phyloP scores from a whole-genome alignment of 2,113 vertebrate species.

The Brevimyrus niger region DNA sequence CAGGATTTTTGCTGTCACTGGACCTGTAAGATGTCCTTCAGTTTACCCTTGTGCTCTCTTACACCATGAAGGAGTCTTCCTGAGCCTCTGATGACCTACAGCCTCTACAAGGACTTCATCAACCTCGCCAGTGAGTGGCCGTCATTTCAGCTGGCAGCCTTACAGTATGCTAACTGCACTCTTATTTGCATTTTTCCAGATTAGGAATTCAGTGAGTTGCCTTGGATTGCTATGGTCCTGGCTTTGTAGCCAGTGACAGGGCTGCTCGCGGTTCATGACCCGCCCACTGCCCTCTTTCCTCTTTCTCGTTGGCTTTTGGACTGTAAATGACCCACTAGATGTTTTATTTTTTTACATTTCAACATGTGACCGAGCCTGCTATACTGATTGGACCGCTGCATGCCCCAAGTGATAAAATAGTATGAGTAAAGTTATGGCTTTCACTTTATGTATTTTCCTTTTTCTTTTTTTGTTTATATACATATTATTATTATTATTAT shows the following conservation, averaged over 20 bases:
- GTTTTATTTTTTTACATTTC: not conserved
- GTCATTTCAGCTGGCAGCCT: not conserved
- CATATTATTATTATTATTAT: not conserved
- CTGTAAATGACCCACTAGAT: not conserved
- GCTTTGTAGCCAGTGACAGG: not conserved
- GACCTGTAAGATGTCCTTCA: not conserved
- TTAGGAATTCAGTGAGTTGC: not conserved
- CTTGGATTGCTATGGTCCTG: not conserved
- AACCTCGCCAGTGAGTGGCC: constrained; percentile 79
- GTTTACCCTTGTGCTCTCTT: not conserved
- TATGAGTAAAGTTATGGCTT: not conserved
- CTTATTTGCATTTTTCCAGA: not conserved
- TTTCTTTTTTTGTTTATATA: not conserved
- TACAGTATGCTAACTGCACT: not conserved
- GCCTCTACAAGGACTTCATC: constrained; percentile 91
- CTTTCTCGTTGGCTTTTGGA: not conserved
- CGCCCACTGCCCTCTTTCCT: not conserved
- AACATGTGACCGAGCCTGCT: not conserved
- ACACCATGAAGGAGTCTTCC: constrained; percentile 79
- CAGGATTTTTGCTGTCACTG: too few relatives aligned
- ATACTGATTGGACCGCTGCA: not conserved
- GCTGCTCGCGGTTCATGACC: not conserved
- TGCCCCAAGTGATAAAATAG: not conserved
- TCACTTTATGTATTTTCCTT: not conserved
- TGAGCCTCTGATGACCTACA: constrained; percentile 94